Evolutionary conservation across 2,113 vertebrate genomes (phyloP).

Genomic region (Muscicapa adusta): DNA sequence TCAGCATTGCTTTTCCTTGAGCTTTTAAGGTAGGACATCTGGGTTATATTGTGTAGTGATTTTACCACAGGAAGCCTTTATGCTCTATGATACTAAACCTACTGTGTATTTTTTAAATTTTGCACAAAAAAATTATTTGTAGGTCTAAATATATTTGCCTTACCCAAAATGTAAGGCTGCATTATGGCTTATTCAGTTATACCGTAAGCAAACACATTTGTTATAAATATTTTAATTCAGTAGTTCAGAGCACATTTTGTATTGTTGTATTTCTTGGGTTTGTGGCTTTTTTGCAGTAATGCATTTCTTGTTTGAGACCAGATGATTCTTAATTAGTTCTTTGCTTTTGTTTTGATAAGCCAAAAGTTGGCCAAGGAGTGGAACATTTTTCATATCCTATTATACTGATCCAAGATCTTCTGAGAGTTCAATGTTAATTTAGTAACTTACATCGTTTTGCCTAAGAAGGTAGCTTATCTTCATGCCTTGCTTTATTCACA

Average conservation of each 20-base stretch:
- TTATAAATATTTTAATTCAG: not conserved
- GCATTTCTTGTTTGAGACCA: not conserved
- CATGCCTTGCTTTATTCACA: not conserved
- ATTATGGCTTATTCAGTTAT: not conserved
- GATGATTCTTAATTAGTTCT: not conserved
- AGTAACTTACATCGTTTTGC: not conserved
- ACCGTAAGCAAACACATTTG: not conserved
- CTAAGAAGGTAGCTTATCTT: not conserved
- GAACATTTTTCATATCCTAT: not conserved
- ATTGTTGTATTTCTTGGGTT: too few relatives aligned
- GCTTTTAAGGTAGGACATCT: not conserved
- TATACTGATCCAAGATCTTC: not conserved
- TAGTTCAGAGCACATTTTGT: not conserved
- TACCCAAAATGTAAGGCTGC: not conserved
- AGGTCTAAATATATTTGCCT: not conserved
- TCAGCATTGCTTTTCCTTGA: not conserved
- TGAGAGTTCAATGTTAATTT: conserved; percentile 17
- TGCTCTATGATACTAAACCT: not conserved
- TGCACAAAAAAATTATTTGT: not conserved
- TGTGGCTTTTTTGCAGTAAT: not conserved
- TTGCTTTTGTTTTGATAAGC: conserved; percentile 29
- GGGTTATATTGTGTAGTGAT: not conserved
- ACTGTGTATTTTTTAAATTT: not conserved
- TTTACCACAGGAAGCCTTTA: conserved; percentile 4
- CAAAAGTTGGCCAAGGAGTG: not conserved